Evolutionary conservation across 2,888 invertebrate species (phyloP).

Genomic region (Drepanosiphum platanoidis): DNA sequence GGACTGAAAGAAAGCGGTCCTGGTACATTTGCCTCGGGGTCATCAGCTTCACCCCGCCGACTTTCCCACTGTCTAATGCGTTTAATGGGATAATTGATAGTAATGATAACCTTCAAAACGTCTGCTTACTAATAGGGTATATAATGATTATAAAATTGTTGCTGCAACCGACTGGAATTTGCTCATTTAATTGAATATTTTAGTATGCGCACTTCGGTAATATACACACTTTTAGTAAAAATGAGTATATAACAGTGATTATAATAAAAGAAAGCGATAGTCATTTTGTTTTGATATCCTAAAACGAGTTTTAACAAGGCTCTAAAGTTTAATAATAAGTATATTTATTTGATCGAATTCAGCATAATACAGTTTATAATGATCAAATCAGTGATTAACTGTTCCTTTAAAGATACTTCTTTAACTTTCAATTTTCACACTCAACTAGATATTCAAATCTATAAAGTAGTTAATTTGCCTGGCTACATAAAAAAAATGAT

Average conservation of each 20-base stretch:
- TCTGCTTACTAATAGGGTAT: conserved; percentile 34
- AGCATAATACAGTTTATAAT: not conserved
- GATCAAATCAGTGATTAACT: not conserved
- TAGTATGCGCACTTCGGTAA: not conserved
- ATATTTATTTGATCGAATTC: not conserved
- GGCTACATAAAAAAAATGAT: too few relatives aligned
- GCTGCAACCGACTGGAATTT: not conserved
- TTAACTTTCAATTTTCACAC: not conserved
- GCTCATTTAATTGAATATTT: conserved; percentile 6
- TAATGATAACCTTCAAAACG: conserved; percentile 57
- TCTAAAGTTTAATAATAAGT: not conserved
- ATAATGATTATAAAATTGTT: conserved; percentile 40
- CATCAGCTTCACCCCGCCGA: conserved; percentile 57
- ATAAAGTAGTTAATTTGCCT: too few relatives aligned
- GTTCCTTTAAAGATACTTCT: not conserved
- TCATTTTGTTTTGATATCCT: not conserved
- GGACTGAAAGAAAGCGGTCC: conserved; percentile 57
- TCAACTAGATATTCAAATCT: not conserved
- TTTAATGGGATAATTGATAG: conserved; percentile 54
- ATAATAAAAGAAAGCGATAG: conserved; percentile 30
- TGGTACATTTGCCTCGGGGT: conserved; percentile 55
- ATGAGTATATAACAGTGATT: not conserved
- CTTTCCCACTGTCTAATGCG: conserved; percentile 47
- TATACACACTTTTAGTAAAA: not conserved
- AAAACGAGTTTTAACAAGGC: not conserved